Percentiles rank a stretch among this genome's conserved stretches.
These are phyloP conservation scores for Myxocyprinus asiaticus DNA, from an alignment of 2,113 vertebrate species.

Conservation along the genomic window DNA sequence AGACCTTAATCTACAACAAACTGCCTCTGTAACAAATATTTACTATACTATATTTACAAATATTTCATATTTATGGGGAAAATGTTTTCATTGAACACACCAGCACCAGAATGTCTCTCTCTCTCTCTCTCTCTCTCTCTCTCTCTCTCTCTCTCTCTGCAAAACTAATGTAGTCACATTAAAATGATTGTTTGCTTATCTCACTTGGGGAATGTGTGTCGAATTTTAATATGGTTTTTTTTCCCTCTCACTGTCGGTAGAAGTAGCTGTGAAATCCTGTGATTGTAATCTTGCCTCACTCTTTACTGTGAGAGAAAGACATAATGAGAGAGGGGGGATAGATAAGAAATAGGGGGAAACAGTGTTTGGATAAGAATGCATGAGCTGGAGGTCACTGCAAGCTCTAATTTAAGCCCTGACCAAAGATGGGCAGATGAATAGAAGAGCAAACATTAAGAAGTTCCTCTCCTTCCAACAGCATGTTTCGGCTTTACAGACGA, in stretches of 20 bases:
- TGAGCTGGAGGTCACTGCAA: constrained; percentile 53
- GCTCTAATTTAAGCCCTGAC: constrained; percentile 62
- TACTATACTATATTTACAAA: no score
- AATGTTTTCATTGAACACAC: constrained; percentile 18
- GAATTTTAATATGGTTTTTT: constrained; percentile 67
- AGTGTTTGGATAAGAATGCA: constrained; percentile 57
- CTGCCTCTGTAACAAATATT: background rate
- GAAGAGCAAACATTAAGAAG: constrained; percentile 61
- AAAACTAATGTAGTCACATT: constrained; percentile 7
- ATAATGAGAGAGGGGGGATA: constrained; percentile 56
- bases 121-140: no score
- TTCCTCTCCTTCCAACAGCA: constrained; percentile 55
- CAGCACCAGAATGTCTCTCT: background rate
- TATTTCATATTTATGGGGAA: background rate
- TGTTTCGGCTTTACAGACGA: constrained; percentile 23
- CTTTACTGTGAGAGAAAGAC: constrained; percentile 57
- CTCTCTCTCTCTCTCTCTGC: no score
- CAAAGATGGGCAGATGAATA: constrained; percentile 66
- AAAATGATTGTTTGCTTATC: constrained; percentile 30
- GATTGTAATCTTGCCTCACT: constrained; percentile 49
- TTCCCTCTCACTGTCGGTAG: constrained; percentile 38
- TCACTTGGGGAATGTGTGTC: constrained; percentile 50
- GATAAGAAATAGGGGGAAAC: constrained; percentile 50
- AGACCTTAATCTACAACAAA: no score
- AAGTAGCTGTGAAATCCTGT: constrained; percentile 58